Conservation (phyloP, 2,888 invertebrate genomes). For the Ochropacha duplaris region DNA sequence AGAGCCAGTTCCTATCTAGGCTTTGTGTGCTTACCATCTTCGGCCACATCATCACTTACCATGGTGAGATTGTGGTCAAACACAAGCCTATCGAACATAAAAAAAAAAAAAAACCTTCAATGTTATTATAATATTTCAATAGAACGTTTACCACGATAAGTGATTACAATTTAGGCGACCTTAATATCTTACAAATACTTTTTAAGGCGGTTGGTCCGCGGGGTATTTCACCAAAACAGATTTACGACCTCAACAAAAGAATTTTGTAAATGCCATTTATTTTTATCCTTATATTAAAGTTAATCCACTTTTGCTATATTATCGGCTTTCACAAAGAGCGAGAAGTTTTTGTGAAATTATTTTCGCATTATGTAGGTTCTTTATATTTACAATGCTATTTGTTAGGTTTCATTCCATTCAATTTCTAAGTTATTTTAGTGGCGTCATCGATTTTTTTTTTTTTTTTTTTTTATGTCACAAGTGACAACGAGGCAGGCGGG, state of each 20-base stretch:
- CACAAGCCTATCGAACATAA: no score
- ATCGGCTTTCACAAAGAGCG: not conserved
- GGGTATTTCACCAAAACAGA: not conserved
- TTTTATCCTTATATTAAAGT: not conserved
- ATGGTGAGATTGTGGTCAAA: no score
- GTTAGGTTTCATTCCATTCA: no score
- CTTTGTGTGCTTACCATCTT: no score
- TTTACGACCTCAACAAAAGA: conserved; percentile 4
- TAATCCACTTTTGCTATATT: not conserved
- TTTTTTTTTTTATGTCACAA: no score
- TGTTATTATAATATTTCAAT: not conserved
- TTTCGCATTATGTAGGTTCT: not conserved
- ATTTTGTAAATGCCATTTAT: conserved; percentile 1
- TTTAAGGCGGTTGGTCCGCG: not conserved
- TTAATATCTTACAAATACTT: not conserved
- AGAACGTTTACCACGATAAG: not conserved
- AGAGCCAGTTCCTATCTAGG: no score
- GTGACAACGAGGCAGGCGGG: no score
- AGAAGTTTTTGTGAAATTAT: not conserved
- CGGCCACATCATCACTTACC: no score
- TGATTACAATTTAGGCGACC: conserved; percentile 3
- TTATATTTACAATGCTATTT: no score
- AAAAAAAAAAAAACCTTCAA: no score
- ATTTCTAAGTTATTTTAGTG: no score
- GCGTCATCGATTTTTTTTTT: no score